Percentiles rank a stretch among this genome's conserved stretches.
Evolutionary conservation across 2,888 invertebrate species (phyloP).

Genomic region (Tineola bisselliella): DNA sequence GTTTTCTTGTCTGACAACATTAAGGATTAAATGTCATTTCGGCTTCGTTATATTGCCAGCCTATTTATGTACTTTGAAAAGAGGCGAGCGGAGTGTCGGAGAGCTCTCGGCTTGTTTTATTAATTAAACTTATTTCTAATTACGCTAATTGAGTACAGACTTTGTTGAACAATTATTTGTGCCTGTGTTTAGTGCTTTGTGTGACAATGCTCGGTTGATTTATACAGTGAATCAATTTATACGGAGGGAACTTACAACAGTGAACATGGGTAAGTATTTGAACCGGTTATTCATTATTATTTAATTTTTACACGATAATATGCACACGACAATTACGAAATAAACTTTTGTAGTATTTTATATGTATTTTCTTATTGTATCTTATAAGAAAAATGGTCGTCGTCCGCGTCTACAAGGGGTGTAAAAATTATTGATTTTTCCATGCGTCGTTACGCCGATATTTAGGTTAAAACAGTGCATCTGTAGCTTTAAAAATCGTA

Average conservation of each 20-base stretch:
- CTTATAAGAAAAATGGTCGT: slow-evolving; percentile 16
- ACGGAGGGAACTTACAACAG: slow-evolving; percentile 23
- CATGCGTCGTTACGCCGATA: slow-evolving; percentile 29
- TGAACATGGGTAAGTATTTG: slow-evolving; percentile 52
- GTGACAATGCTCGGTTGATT: slow-evolving; percentile 39
- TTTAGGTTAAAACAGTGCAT: background rate
- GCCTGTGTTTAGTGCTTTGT: slow-evolving; percentile 27
- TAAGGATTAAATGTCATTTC: background rate
- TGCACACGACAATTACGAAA: background rate
- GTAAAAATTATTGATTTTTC: slow-evolving; percentile 55
- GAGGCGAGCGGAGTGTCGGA: background rate
- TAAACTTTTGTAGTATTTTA: background rate
- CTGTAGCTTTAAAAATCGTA: background rate
- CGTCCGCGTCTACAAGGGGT: slow-evolving; percentile 22
- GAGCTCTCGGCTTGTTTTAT: background rate
- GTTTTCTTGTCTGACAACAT: background rate
- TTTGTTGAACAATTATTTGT: slow-evolving; percentile 23
- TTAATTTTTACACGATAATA: background rate
- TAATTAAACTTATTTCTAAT: background rate
- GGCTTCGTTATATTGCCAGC: background rate
- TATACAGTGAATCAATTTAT: slow-evolving; percentile 26
- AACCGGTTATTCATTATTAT: slow-evolving; percentile 27
- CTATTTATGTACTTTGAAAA: background rate
- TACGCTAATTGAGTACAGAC: background rate
- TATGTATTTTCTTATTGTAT: slow-evolving; percentile 23